Evolutionary conservation across 2,888 invertebrate species (phyloP).

Genomic region (Calameuta filiformis): DNA sequence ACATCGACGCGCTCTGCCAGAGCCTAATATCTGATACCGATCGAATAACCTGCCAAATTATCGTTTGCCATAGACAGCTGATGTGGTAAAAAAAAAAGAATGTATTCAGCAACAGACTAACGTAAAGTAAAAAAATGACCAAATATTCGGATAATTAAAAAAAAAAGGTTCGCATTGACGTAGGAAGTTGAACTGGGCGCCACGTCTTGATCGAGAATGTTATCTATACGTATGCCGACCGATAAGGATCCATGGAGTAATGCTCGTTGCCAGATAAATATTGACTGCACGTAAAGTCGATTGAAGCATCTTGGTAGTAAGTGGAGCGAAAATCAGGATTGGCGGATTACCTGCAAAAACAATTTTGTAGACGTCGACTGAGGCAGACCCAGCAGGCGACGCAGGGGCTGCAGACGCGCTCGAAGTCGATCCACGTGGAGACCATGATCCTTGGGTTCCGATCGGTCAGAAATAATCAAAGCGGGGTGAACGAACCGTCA

Average conservation of each 20-base stretch:
- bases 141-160: not conserved
- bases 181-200: not conserved
- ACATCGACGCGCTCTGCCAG: not conserved
- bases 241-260: not conserved
- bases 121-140: not conserved
- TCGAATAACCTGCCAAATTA: not conserved
- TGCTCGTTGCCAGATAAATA: not conserved
- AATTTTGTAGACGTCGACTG: constrained; percentile 26
- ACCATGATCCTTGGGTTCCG: constrained; percentile 15
- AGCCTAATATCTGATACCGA: not conserved
- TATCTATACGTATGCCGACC: not conserved
- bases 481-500: constrained; percentile 17
- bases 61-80: not conserved
- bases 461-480: constrained; percentile 16
- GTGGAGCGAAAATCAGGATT: not conserved
- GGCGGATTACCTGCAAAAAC: constrained; percentile 41
- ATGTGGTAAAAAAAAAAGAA: not conserved
- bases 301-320: not conserved
- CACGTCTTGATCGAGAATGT: not conserved
- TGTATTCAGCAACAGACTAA: not conserved
- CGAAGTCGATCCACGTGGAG: constrained; percentile 29
- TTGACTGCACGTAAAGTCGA: not conserved
- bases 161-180: not conserved
- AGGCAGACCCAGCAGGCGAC: constrained; percentile 40
- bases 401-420: constrained; percentile 39